Evolutionary conservation across 2,113 vertebrate species (phyloP).

Genomic region (Agelaius phoeniceus): DNA sequence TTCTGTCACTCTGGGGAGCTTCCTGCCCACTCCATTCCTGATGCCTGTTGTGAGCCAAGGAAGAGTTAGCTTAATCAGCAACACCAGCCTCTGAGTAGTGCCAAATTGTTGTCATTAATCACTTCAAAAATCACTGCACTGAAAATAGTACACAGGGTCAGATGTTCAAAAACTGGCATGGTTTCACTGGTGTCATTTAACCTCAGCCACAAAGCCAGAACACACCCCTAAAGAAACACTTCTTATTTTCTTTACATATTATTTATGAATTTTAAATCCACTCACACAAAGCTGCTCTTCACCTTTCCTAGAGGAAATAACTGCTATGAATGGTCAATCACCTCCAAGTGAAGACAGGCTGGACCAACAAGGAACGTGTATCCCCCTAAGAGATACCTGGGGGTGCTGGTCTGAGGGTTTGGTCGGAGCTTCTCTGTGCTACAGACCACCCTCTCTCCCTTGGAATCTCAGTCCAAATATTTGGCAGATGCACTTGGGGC

Average conservation of each 20-base stretch:
- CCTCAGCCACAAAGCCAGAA: not conserved
- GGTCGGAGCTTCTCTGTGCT: not conserved
- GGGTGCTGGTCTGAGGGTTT: not conserved
- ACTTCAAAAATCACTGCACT: conserved; percentile 30
- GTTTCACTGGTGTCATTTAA: not conserved
- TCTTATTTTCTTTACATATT: not conserved
- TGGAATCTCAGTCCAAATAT: conserved; percentile 11
- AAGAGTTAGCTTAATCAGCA: conserved; percentile 57
- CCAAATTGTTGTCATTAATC: conserved; percentile 34
- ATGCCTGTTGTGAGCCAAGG: conserved; percentile 28
- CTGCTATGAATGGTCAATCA: not conserved
- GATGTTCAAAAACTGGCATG: not conserved
- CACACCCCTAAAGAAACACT: not conserved
- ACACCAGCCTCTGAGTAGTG: conserved; percentile 7
- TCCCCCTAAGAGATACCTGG: not conserved
- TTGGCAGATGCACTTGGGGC: conserved; percentile 22
- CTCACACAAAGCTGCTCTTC: not conserved
- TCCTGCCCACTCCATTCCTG: conserved; percentile 32
- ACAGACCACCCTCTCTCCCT: not conserved
- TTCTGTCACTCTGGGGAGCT: not conserved
- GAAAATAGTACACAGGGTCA: conserved; percentile 21
- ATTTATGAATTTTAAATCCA: not conserved
- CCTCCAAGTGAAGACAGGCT: not conserved
- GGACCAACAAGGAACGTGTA: not conserved
- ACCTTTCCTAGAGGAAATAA: not conserved